Base-by-base conservation (phyloP, 2,888 invertebrate species). In the Callimorpha dominula region DNA sequence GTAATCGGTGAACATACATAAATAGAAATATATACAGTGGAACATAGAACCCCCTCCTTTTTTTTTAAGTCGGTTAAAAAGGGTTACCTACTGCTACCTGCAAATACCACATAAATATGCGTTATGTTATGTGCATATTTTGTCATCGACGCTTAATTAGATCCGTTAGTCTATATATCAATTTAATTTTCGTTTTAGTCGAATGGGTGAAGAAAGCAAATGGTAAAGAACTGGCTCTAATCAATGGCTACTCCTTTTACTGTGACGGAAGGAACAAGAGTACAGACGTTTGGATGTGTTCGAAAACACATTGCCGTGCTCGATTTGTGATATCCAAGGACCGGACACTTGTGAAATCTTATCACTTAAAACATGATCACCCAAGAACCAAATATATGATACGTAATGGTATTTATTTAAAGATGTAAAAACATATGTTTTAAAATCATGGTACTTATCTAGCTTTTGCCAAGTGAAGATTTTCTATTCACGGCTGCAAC, bases 301-400 rank as follows among this genome's bases (percentile, higher is more conserved):
- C 74, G 0, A 46, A 50, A 43, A 15, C 3, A 15, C 7, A 4
- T 4, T 68, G 68, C 4, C 50, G 71, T 14, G 60, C 64, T 43
- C 42, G 46, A 46, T 68, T 60, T 60, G 68, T 57, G 8, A 42
- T 60, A 5, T 31, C 57, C 43, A 57, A 31, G 43, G 68, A 68
- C 17, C 43, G 68, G 17, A 15, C 14, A 9, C 15, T 5, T 43
- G n/a, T 65, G 0, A 68, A 71, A 42, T 66, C 71, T 11, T 42
- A 54, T 0, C 43, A 49, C 15, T 65, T 72, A 0, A 65, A 74
- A 31, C 85, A 86, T 70, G 80, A 73, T 60, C 86, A 86, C 52
- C 17, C 50, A 2, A 75, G 80, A 4, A 72, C 65, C 4, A 70
- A 68, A 50, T 84, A 64, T 70, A 71, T 70, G 14, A 78, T 86